Percentiles rank a stretch among this genome's conserved stretches.
phyloP scores from a whole-genome alignment of 2,113 vertebrate species.

The Rhadina sibilatrix region DNA sequence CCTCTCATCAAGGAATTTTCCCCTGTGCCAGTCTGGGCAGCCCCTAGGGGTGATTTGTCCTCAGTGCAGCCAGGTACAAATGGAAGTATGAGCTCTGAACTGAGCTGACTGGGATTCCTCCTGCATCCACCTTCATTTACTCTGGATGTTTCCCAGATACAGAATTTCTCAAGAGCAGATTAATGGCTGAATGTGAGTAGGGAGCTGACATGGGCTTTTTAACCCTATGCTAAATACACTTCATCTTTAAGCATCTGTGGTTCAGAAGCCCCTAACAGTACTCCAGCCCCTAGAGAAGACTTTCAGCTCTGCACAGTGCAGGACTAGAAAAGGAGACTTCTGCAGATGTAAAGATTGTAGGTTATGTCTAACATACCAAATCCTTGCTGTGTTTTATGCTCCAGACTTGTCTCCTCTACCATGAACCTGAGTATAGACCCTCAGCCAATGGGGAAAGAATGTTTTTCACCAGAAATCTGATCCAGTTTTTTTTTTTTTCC shows the following conservation, averaged over 20 bases:
- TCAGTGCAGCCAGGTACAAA: neutral
- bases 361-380: neutral
- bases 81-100: neutral
- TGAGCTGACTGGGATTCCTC: neutral
- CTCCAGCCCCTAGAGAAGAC: neutral
- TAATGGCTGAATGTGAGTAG: neutral
- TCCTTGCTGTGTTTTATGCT: neutral
- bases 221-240: neutral
- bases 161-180: neutral
- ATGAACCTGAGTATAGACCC: neutral
- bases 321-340: neutral
- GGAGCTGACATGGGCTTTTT: neutral
- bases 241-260: neutral
- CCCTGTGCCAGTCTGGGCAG: neutral
- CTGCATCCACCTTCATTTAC: neutral
- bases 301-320: neutral
- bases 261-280: neutral
- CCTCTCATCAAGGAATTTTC: neutral
- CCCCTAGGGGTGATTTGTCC: neutral
- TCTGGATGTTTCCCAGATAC: neutral
- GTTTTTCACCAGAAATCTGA: neutral
- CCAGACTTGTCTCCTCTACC: neutral
- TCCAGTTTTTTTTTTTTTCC: neutral
- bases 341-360: neutral
- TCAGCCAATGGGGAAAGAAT: neutral